Conservation (phyloP, 2,113 vertebrate genomes). For the Stictonetta naevosa region DNA sequence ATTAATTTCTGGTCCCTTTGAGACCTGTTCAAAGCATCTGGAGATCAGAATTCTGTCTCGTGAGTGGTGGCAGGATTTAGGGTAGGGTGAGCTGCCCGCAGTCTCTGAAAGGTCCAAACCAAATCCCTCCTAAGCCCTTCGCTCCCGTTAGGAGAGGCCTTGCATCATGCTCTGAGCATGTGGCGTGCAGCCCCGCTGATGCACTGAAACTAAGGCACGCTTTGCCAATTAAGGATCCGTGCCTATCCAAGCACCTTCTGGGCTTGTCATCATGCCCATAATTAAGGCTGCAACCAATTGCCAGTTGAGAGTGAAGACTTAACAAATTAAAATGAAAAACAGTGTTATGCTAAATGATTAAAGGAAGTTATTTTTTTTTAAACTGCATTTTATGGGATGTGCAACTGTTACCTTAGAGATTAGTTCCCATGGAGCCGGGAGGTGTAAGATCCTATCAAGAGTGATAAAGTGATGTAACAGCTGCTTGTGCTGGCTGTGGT, state of each 20-base stretch:
- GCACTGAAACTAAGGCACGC: not conserved
- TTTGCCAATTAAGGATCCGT: not conserved
- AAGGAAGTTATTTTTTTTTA: not conserved
- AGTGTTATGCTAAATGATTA: not conserved
- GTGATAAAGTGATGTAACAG: not conserved
- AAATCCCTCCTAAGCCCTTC: slow-evolving; percentile 36
- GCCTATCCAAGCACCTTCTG: slow-evolving; percentile 1
- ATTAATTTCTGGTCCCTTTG: slow-evolving; percentile 3
- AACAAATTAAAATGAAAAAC: not conserved
- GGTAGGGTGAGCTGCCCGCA: not conserved
- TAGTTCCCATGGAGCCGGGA: not conserved
- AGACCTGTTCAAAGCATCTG: not conserved
- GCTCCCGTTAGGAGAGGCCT: not conserved
- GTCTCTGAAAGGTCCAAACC: not conserved
- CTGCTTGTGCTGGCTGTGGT: not conserved
- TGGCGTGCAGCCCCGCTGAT: not conserved
- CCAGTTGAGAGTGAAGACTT: not conserved
- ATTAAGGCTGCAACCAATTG: not conserved
- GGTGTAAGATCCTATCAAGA: not conserved
- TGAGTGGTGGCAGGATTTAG: slow-evolving; percentile 8
- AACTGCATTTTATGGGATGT: not conserved
- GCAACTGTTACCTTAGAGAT: slow-evolving; percentile 15
- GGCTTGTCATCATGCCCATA: not conserved
- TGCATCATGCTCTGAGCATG: not conserved
- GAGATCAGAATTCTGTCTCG: not conserved